These are phyloP conservation scores for Cyclophora albipunctata DNA, from an alignment of 2,888 invertebrate genomes.

Conservation along the genomic window DNA sequence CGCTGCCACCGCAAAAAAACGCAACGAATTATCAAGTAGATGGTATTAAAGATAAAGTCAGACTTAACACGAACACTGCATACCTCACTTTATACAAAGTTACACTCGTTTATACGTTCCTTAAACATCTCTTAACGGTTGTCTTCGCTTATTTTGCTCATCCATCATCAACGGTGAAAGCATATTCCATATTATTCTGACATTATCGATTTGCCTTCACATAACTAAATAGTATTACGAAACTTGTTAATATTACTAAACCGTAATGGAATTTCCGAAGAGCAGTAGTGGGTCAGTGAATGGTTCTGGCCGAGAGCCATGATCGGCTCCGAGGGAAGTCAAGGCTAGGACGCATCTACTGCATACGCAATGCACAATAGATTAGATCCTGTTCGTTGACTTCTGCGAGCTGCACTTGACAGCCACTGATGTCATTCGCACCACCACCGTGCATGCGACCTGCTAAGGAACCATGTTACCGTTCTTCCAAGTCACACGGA, in stretches of 20 bases:
- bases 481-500: conserved; percentile 60
- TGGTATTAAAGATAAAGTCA: conserved; percentile 71
- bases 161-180: background rate
- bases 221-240: conserved; percentile 7
- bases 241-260: conserved; percentile 22
- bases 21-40: conserved; percentile 68
- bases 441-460: conserved; percentile 47
- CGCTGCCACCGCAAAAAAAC: conserved; percentile 66
- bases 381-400: conserved; percentile 66
- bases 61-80: conserved; percentile 58
- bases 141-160: too few relatives aligned
- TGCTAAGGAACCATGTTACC: conserved; percentile 67
- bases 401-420: conserved; percentile 58
- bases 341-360: conserved; percentile 55
- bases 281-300: conserved; percentile 56
- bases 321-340: conserved; percentile 50
- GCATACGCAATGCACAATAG: conserved; percentile 51
- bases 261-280: conserved; percentile 39
- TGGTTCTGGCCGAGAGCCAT: conserved; percentile 60
- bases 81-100: conserved; percentile 20
- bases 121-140: conserved; percentile 1
- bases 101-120: conserved; percentile 31
- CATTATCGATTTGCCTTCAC: conserved; percentile 1
- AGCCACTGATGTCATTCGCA: conserved; percentile 66
- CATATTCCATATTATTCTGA: background rate